These are phyloP conservation scores for Chrosomus eos DNA, from an alignment of 2,797 vertebrate genomes.

Conservation along the genomic window DNA sequence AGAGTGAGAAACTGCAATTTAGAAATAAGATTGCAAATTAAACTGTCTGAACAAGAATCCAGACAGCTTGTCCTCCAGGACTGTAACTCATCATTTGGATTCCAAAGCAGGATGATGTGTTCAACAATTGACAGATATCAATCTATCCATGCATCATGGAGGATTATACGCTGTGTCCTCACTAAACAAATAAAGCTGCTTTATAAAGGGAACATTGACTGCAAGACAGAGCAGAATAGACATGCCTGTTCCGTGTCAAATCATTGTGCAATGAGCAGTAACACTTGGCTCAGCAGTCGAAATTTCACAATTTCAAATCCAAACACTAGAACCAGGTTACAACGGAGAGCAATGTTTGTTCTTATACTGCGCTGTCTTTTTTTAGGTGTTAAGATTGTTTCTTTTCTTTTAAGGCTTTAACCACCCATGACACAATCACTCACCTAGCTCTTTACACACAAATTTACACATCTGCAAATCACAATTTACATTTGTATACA, in stretches of 20 bases:
- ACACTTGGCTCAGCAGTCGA: background rate
- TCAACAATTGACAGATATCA: background rate
- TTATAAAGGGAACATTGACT: background rate
- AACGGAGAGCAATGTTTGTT: background rate
- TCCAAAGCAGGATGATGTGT: background rate
- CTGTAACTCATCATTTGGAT: background rate
- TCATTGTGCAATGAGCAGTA: constrained; percentile 20
- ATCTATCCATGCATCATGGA: background rate
- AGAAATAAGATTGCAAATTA: constrained; percentile 6
- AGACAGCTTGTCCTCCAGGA: background rate
- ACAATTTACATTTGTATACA: background rate
- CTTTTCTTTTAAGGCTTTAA: background rate
- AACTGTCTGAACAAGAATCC: background rate
- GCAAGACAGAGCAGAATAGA: background rate
- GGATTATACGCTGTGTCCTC: background rate
- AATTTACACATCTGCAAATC: constrained; percentile 1
- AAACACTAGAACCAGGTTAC: background rate
- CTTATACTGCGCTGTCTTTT: background rate
- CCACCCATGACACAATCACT: constrained; percentile 3
- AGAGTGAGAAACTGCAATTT: constrained; percentile 5
- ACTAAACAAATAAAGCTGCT: background rate
- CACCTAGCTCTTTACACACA: background rate
- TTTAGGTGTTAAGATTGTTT: background rate
- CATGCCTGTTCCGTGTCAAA: background rate
- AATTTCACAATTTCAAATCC: constrained; percentile 34